Evolutionary conservation across 2,797 vertebrate species (phyloP), one percentile per base, ranked within the genome.

Genomic region (Anolis apletophallus): DNA sequence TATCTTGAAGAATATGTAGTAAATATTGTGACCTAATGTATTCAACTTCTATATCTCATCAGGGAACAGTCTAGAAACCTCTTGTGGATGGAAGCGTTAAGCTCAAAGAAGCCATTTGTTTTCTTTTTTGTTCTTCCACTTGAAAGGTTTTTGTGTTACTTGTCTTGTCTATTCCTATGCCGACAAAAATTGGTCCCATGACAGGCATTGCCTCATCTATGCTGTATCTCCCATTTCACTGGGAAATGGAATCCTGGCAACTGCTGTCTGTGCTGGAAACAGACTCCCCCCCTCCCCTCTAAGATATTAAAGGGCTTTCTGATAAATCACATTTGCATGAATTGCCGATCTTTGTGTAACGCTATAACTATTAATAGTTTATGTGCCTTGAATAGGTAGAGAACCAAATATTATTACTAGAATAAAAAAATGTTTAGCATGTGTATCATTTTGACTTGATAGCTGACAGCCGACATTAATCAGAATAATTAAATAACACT

Each of bases 251-350:
- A 71, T 46, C 23, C 67, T 26, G 67, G 75, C 17, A 79, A 54
- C 64, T 29, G 32, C 76, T 59, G 29, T 23, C 29, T 72, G 29
- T 36, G 16, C 40, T 73, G n/a, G 23, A 61, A 85, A 23, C 50
- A 17, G 80, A 23, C 81, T 83, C 6, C 26, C 26, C 23, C 0
- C 81, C 71, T 86, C 86, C 78, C 87, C 88, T 83, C 29, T 26
- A 32, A 69, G 85, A 83, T 85, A 69, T 67, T 2, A 0, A 73
- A 88, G 80, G 36, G 88, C 64, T 90, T 86, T 46, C 80, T 76
- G 36, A 77, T 21, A 80, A 90, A 88, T 50, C 91, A 80, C 34
- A 78, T n/a, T 55, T 86, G 74, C 61, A 9, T 87, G 81, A 88
- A 85, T 78, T 82, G 74, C 88, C 26, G 52, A 81, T 59, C 73